A percentile compares a stretch with the other conserved stretches of the same genome.
phyloP scores from a whole-genome alignment of 2,797 vertebrate species.

The Menidia menidia region DNA sequence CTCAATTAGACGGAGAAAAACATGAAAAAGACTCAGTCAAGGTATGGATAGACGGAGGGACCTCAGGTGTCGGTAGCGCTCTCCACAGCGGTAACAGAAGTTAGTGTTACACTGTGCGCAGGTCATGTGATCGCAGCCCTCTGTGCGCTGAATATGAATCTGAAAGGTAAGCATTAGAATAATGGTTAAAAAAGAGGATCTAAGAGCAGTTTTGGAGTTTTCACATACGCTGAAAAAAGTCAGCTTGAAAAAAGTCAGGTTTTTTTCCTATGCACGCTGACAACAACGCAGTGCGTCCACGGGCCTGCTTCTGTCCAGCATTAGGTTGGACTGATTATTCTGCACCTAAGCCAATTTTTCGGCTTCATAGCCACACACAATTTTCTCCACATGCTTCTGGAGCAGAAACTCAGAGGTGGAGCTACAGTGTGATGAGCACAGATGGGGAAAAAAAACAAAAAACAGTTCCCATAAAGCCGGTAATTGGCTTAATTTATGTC shows the following conservation, averaged over 20 bases:
- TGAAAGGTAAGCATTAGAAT: conserved; percentile 50
- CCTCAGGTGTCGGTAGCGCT: conserved; percentile 94
- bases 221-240: background rate
- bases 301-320: conserved; percentile 1
- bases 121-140: conserved; percentile 99
- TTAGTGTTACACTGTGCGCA: conserved; percentile 98
- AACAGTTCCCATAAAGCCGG: conserved; percentile 49
- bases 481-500: conserved; percentile 53
- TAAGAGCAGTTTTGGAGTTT: background rate
- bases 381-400: conserved; percentile 30
- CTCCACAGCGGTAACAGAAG: conserved; percentile 98
- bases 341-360: conserved; percentile 51
- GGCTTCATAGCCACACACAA: conserved; percentile 31
- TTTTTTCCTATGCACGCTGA: too few relatives aligned
- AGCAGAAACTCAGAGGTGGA: conserved; percentile 13
- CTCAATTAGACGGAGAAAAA: background rate
- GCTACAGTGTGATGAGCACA: conserved; percentile 33
- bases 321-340: conserved; percentile 37
- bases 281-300: background rate
- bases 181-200: background rate
- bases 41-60: conserved; percentile 8
- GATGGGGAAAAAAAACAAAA: conserved; percentile 50
- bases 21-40: background rate
- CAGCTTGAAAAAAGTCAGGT: too few relatives aligned
- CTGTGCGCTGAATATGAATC: conserved; percentile 98